Evolutionary conservation across 2,888 invertebrate species (phyloP), one percentile per base, ranked within the genome.

Genomic region (Lycia hirtaria): DNA sequence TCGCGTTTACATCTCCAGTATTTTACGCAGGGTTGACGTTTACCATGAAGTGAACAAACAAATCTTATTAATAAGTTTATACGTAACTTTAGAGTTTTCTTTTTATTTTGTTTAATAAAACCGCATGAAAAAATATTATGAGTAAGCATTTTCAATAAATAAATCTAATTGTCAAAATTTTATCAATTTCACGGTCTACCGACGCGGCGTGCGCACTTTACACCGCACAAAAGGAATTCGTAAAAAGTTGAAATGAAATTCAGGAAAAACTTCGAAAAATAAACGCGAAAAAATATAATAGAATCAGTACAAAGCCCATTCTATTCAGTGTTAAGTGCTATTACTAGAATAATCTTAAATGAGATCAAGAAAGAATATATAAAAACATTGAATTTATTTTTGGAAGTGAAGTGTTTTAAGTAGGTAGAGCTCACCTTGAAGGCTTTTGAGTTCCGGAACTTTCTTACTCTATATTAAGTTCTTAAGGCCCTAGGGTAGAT

Each of bases 181-280:
- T 24, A 49, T 37, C 52, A 65, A 76, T 77, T 76, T 66, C 64
- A 71, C 60, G 75, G 62, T 62, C 61, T 50, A 53, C 19, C 51
- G 60, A n/a, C 35, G 1, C 45, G 19, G 61, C 61, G 64, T 53
- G 54, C 44, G 57, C 28, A 44, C 33, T 17, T 30, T 55, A 3
- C 20, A 19, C 49, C 12, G 26, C 22, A 52, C 40, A 43, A 52
- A 22, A 20, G 38, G 10, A 48, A 48, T 30, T 9, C 37, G 14
- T 37, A 52, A 52, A 48, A 52, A 52, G 7, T 35, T 7, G 4
- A 26, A 40, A 47, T 14, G 28, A 26, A 47, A 7, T 37, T 14
- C 5, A 24, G 35, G 12, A 35, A 40, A 41, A 35, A 14, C 28
- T 19, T 26, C 15, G 30, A 45, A 6, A 30, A 41, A 33, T 14